Conservation (phyloP, 2,797 vertebrate genomes). For the Sphenopsis melanotis region DNA sequence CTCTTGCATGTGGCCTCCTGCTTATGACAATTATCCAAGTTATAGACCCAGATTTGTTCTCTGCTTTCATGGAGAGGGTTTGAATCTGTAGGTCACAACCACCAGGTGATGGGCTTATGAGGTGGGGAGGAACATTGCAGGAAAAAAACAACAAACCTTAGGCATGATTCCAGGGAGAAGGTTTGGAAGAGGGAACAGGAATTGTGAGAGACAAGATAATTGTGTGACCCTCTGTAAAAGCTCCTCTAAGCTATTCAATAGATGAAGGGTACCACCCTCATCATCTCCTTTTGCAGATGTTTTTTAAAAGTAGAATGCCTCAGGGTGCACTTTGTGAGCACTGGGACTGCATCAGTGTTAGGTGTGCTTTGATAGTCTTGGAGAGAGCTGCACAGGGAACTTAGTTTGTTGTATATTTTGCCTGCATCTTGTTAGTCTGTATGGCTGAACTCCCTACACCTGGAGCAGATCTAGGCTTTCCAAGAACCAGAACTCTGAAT, state of each 20-base stretch:
- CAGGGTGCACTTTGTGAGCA: not conserved
- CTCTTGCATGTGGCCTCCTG: not conserved
- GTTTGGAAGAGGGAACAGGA: not conserved
- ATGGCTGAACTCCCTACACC: not conserved
- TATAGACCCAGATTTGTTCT: not conserved
- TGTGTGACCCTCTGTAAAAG: not conserved
- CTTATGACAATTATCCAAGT: not conserved
- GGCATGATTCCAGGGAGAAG: not conserved
- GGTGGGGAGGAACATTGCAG: not conserved
- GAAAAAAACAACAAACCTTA: not conserved
- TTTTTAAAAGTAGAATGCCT: not conserved
- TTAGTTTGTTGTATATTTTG: not conserved
- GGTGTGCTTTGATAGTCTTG: not conserved
- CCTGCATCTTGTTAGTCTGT: not conserved
- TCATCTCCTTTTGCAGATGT: not conserved
- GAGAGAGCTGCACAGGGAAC: not conserved
- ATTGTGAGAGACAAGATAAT: not conserved
- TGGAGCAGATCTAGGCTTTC: not conserved
- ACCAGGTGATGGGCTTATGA: not conserved
- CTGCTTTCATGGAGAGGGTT: not conserved
- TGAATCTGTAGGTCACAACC: not conserved
- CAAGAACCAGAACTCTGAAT: not conserved
- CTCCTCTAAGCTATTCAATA: not conserved
- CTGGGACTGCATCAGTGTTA: not conserved
- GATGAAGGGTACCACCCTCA: not conserved